Evolutionary conservation across 2,888 invertebrate species (phyloP).

Genomic region (Melinopterus prodromus): DNA sequence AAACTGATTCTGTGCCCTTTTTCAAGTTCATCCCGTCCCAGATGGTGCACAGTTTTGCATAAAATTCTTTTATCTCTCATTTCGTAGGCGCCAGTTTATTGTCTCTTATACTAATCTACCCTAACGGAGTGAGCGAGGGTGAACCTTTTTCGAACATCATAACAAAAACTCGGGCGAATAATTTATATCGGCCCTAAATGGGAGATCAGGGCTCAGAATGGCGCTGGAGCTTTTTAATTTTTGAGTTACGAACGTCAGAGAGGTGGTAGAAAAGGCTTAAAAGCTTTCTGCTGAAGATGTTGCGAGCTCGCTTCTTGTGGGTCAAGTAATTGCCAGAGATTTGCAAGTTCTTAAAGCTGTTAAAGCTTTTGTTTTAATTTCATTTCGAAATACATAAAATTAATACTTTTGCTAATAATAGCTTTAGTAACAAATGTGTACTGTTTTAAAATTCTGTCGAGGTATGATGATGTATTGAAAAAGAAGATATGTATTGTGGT

Average conservation of each 20-base stretch:
- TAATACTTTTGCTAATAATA: too few relatives aligned
- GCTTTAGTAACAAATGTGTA: too few relatives aligned
- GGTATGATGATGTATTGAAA: too few relatives aligned
- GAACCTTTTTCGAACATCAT: background rate
- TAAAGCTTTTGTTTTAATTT: too few relatives aligned
- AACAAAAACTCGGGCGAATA: background rate
- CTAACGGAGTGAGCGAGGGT: background rate
- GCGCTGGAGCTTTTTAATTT: background rate
- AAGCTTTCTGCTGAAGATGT: background rate
- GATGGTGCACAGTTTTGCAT: background rate
- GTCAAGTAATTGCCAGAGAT: background rate
- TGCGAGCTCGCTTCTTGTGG: background rate
- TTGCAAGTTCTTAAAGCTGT: background rate
- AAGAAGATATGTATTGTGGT: too few relatives aligned
- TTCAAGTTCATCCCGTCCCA: background rate
- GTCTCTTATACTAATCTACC: background rate
- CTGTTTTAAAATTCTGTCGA: too few relatives aligned
- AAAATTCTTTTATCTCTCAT: background rate
- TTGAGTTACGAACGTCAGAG: background rate
- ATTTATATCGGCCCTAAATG: background rate
- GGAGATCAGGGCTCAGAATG: background rate
- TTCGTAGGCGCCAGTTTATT: background rate
- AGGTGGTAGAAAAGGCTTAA: background rate
- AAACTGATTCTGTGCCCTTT: background rate
- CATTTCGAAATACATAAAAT: too few relatives aligned